phyloP scores from a whole-genome alignment of 2,113 vertebrate genomes.

The Ramphastos sulfuratus region DNA sequence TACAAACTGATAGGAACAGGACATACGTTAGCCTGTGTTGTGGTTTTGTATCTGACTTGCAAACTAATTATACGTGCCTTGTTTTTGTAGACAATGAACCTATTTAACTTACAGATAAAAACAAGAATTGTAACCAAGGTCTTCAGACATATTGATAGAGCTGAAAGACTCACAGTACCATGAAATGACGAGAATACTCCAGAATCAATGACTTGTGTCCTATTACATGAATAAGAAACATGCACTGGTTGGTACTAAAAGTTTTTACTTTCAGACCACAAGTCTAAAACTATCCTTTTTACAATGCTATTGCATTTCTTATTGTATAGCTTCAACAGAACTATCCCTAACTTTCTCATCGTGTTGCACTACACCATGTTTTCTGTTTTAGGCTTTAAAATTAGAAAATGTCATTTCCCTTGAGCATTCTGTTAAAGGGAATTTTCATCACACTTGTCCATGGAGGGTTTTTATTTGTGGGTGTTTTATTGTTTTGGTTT shows the following conservation, averaged over 20 bases:
- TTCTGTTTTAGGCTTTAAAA: background rate
- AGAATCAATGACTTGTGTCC: background rate
- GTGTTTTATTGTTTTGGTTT: background rate
- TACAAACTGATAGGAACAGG: background rate
- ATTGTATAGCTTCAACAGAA: background rate
- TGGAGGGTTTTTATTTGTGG: background rate
- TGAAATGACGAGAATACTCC: background rate
- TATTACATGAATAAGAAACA: background rate
- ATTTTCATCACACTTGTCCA: background rate
- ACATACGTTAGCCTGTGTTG: background rate
- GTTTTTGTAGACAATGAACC: background rate
- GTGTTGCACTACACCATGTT: background rate
- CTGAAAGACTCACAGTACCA: background rate
- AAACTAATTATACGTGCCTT: background rate
- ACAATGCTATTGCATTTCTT: background rate
- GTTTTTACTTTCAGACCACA: background rate
- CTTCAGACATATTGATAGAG: background rate
- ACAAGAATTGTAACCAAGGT: background rate
- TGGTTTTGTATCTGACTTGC: background rate
- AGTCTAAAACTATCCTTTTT: background rate
- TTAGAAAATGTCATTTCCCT: background rate
- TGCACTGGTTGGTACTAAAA: background rate
- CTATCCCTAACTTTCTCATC: background rate
- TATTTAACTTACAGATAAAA: background rate
- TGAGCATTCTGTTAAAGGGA: background rate